Conservation (phyloP, 2,797 vertebrate species). For the Sibirionetta formosa region DNA sequence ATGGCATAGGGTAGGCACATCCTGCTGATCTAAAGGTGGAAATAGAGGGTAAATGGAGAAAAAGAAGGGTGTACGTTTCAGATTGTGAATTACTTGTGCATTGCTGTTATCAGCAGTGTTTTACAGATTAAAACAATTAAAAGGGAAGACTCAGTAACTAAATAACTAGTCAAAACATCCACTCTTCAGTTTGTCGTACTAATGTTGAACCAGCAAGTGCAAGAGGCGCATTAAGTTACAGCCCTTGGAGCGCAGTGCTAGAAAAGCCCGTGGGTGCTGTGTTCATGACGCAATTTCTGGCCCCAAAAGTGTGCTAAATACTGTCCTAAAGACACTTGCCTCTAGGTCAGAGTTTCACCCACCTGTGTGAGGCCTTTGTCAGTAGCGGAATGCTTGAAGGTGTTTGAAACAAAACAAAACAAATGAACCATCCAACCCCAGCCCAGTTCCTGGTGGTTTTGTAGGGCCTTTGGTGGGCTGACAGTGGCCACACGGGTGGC, state of each 20-base stretch:
- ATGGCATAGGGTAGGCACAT: background rate
- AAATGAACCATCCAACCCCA: background rate
- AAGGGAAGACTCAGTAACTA: background rate
- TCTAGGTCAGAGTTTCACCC: background rate
- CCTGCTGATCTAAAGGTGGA: background rate
- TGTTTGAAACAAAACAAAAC: background rate
- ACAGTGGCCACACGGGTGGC: fast-evolving
- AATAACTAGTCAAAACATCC: background rate
- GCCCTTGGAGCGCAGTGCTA: background rate
- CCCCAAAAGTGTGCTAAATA: too few relatives aligned
- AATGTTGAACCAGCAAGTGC: background rate
- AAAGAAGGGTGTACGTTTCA: background rate
- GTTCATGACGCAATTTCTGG: background rate
- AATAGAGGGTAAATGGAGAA: background rate
- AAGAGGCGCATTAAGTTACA: background rate
- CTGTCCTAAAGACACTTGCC: background rate
- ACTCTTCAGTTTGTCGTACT: background rate
- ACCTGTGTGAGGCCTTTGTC: background rate
- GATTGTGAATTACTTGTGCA: background rate
- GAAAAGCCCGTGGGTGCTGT: background rate
- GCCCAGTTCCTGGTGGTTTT: fast-evolving
- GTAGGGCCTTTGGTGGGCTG: background rate
- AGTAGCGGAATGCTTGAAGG: background rate
- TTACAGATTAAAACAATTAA: background rate
- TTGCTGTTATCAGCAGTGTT: background rate